Evolutionary conservation across 2,888 invertebrate genomes (phyloP), one percentile per base, ranked within the genome.

Genomic region (Thereva nobilitata): DNA sequence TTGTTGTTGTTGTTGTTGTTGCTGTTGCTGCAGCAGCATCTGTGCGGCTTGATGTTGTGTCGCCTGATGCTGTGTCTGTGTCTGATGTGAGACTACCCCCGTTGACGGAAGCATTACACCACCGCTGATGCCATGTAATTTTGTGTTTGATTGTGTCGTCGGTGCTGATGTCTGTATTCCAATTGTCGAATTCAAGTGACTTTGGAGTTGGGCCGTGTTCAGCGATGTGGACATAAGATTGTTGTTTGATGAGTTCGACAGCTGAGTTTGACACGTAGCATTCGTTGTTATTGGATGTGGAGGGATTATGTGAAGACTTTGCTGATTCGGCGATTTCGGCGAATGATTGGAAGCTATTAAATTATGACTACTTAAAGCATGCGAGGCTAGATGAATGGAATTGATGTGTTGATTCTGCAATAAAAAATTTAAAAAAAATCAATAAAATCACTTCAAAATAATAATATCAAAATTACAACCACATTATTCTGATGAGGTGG

Each of bases 321-420:
- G 76, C 71, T 79, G 81, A 75, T 78, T 80, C 73, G 81, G 81
- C 68, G 81, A 81, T 77, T 81, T 81, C 70, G 81, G 80, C 69
- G 81, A 79, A 75, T 77, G 77, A 76, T 78, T 79, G 72, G 76
- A 73, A 73, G 77, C 73, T 76, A 80, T 75, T 78, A 79, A 75
- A 78, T 79, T 80, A 79, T 80, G 80, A 80, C 80, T 80, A 78
- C 76, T 79, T 76, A 80, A 76, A 74, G 78, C 79, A 76, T 80
- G 80, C 73, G 80, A 77, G 74, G 80, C 78, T 73, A 80, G 75
- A 76, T 80, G 80, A 73, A 80, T 75, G 57, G 76, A 72, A 68
- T 74, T 74, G 42, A 71, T 73, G 70, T 76, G 75, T 69, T 75
- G 76, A 74, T 78, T 79, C 81, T 80, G 71, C 35, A 74, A 70